phyloP scores from a whole-genome alignment of 2,888 invertebrate genomes.

The Epirrhoe tristata region DNA sequence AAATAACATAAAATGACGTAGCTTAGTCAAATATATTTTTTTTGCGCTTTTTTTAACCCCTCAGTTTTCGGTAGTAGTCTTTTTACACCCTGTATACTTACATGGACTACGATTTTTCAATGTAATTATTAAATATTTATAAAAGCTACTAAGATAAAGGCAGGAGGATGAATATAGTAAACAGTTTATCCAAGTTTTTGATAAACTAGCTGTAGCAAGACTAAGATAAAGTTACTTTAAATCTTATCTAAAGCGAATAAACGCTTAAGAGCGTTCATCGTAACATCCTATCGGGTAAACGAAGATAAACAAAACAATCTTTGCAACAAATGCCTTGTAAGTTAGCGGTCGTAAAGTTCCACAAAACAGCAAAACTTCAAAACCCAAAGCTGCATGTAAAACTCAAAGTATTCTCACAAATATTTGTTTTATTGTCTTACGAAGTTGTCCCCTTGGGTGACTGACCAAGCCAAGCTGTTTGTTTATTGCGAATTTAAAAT shows the following conservation, averaged over 20 bases:
- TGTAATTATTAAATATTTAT: no score
- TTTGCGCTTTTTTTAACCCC: no score
- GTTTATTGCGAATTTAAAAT: constrained; percentile 45
- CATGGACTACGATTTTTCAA: no score
- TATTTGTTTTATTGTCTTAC: constrained; percentile 19
- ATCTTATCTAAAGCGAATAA: background rate
- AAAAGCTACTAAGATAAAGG: no score
- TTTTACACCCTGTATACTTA: no score
- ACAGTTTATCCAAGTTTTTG: no score
- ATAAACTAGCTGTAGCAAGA: no score
- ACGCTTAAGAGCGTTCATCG: background rate
- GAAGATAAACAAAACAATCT: background rate
- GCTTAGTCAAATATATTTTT: no score
- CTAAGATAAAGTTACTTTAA: constrained; percentile 3
- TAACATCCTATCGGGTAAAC: background rate
- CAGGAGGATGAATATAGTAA: no score
- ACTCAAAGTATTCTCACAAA: constrained; percentile 15
- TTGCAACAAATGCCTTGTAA: background rate
- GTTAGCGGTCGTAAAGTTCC: background rate
- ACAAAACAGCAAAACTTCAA: constrained; percentile 5
- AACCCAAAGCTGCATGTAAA: constrained; percentile 12
- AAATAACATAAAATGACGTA: no score
- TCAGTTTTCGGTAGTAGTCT: no score
- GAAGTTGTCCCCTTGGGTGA: constrained; percentile 36
- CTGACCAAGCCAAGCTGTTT: constrained; percentile 40